Base-by-base conservation (phyloP, 2,797 vertebrate genomes). In the Psittacula echo region DNA sequence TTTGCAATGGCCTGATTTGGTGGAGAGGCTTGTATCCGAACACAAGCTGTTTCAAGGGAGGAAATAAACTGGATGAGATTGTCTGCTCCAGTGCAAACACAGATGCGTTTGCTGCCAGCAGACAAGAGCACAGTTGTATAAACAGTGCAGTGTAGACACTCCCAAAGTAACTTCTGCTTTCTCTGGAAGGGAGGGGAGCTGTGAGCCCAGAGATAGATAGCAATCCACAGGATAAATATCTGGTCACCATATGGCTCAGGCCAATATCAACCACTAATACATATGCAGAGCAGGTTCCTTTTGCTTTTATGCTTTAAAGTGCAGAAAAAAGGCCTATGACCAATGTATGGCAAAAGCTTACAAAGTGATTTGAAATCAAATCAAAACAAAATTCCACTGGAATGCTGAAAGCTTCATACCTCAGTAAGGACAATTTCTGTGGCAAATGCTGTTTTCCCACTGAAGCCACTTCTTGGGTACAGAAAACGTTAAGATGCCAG, bases 401-500 rank as follows among this genome's bases (percentile, higher is more conserved):
- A 93, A 94, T 86, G 80, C 80, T 74, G 70, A 82, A 91, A 89
- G 71, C 71, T 76, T 90, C 67, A 71, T 92, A 85, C 79, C 77
- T 91, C 75, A 81, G n/a, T 86, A 88, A 88, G 64, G 77, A 82
- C 71, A 82, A 65, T 87, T 96, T 96, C 91, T 3, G 0, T 91
- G 85, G 76, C 80, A 96, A 96, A 91, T 86, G 34, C 51, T 91
- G 0, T 94, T 93, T 96, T 94, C 91, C 87, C 19, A 5, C 89
- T 95, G 56, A 86, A 94, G 83, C 44, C 41, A 85, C 61, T 95
- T 67, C 37, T n/a, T 86, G 48, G 74, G 60, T 94, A 93, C 71
- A 88, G 71, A 96, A 94, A 95, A 93, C 2, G 26, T 78, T 83
- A 94, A 84, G 87, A 90, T 95, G 83, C 74, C 94, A 94, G 74